A percentile compares a stretch with the other conserved stretches of the same genome.
These are phyloP conservation scores for Trichosurus vulpecula DNA, from an alignment of 2,797 vertebrate species.

Conservation along the genomic window DNA sequence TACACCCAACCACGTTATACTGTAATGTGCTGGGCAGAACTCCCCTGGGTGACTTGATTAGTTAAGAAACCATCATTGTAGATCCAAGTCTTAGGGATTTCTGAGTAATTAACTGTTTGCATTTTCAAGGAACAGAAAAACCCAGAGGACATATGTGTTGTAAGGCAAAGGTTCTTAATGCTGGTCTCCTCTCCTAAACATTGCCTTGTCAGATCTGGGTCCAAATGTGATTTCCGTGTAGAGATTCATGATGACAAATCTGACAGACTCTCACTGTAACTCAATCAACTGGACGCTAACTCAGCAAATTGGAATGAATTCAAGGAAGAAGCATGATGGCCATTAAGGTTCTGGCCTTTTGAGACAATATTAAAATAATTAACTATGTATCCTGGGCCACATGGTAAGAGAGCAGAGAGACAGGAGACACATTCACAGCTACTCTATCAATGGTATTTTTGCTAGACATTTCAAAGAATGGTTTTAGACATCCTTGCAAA, in stretches of 20 bases:
- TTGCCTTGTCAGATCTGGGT: slow-evolving; percentile 56
- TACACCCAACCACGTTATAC: not conserved
- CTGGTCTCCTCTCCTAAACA: slow-evolving; percentile 18
- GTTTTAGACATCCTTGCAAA: not conserved
- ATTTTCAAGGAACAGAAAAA: slow-evolving; percentile 50
- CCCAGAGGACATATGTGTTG: slow-evolving; percentile 48
- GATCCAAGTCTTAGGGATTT: not conserved
- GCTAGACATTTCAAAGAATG: not conserved
- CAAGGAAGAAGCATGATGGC: slow-evolving; percentile 58
- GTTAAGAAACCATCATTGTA: not conserved
- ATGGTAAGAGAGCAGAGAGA: slow-evolving; percentile 30
- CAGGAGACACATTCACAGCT: not conserved
- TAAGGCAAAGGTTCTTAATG: slow-evolving; percentile 54
- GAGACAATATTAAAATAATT: slow-evolving; percentile 65
- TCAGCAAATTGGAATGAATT: slow-evolving; percentile 64
- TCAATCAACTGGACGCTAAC: slow-evolving; percentile 72
- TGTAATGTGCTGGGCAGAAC: not conserved
- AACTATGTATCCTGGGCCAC: slow-evolving; percentile 51
- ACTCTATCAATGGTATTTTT: not conserved
- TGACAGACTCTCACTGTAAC: slow-evolving; percentile 57
- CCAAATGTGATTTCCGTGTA: slow-evolving; percentile 67
- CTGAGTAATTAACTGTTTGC: slow-evolving; percentile 30
- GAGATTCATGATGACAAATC: slow-evolving; percentile 73
- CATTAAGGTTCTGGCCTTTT: slow-evolving; percentile 70
- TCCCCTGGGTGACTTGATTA: not conserved